Conservation (phyloP, 2,888 invertebrate species). For the Eupithecia abbreviata region DNA sequence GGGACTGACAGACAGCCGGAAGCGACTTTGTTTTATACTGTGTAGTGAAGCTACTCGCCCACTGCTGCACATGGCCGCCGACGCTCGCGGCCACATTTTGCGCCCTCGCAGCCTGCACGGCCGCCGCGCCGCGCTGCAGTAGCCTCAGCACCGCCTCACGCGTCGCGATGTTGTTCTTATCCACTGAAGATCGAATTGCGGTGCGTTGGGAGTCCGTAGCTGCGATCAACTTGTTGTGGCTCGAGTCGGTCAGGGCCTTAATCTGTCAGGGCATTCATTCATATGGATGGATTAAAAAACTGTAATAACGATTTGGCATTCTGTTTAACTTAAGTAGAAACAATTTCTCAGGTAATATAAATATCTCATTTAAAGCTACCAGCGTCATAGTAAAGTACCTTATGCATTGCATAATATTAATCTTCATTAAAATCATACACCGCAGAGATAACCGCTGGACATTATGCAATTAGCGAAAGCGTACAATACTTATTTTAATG, state of each 20-base stretch:
- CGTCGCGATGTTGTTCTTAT: conserved; percentile 30
- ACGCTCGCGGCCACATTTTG: conserved; percentile 49
- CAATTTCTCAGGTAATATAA: not conserved
- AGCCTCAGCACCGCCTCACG: conserved; percentile 34
- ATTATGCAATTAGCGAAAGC: no score
- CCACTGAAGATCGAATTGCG: conserved; percentile 27
- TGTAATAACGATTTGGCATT: not conserved
- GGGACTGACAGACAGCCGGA: no score
- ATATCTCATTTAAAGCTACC: not conserved
- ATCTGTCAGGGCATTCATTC: conserved; percentile 43
- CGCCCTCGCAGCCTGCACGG: conserved; percentile 34
- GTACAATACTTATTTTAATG: no score
- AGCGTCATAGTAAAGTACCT: not conserved
- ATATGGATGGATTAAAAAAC: not conserved
- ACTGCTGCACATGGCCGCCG: conserved; percentile 52
- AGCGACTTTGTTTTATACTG: no score
- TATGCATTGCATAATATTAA: not conserved
- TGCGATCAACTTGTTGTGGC: conserved; percentile 30
- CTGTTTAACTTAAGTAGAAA: not conserved
- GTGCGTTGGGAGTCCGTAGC: conserved; percentile 32
- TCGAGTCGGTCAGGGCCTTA: conserved; percentile 43
- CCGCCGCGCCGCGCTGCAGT: conserved; percentile 29
- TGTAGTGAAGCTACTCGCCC: conserved; percentile 54
- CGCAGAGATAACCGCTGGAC: no score
- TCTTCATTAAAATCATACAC: no score